These are phyloP conservation scores for Cheilosia variabilis DNA, from an alignment of 2,888 invertebrate species.

Conservation along the genomic window DNA sequence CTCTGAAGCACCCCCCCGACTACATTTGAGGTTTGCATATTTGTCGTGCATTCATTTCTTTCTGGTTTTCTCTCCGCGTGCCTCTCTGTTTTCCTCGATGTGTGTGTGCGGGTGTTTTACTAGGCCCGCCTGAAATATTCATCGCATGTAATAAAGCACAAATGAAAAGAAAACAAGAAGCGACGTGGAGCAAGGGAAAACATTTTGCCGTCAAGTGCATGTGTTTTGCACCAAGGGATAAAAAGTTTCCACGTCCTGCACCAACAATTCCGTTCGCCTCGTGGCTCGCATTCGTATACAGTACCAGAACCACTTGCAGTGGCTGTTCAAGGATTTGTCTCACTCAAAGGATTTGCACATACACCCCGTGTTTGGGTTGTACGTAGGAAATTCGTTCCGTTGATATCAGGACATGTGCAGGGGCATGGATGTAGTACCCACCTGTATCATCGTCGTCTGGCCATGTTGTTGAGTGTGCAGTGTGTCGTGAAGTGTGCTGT, in stretches of 20 bases:
- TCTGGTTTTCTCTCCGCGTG: slow-evolving; percentile 4
- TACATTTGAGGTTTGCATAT: slow-evolving; percentile 69
- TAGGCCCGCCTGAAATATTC: slow-evolving; percentile 60
- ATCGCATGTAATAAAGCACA: slow-evolving; percentile 68
- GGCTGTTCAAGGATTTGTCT: slow-evolving; percentile 69
- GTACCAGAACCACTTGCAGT: slow-evolving; percentile 42
- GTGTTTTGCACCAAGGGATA: slow-evolving; percentile 63
- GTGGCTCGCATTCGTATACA: slow-evolving; percentile 19
- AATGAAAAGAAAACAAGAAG: slow-evolving; percentile 69
- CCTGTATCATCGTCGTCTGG: slow-evolving; percentile 60
- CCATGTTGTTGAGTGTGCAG: slow-evolving; percentile 37
- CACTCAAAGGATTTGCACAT: slow-evolving; percentile 66
- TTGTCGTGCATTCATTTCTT: slow-evolving; percentile 54
- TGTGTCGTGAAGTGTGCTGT: neutral
- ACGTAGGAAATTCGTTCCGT: slow-evolving; percentile 56
- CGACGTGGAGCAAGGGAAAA: slow-evolving; percentile 40
- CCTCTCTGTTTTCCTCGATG: neutral
- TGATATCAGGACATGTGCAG: slow-evolving; percentile 72
- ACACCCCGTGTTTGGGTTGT: slow-evolving; percentile 50
- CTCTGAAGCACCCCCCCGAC: slow-evolving; percentile 17
- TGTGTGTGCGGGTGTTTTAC: slow-evolving; percentile 38
- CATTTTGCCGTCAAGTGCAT: slow-evolving; percentile 71
- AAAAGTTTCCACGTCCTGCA: slow-evolving; percentile 44
- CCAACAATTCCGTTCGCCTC: slow-evolving; percentile 35
- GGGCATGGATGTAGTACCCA: slow-evolving; percentile 60